Conservation (phyloP, 2,888 invertebrate species). For the Amphipyra tragopoginis region DNA sequence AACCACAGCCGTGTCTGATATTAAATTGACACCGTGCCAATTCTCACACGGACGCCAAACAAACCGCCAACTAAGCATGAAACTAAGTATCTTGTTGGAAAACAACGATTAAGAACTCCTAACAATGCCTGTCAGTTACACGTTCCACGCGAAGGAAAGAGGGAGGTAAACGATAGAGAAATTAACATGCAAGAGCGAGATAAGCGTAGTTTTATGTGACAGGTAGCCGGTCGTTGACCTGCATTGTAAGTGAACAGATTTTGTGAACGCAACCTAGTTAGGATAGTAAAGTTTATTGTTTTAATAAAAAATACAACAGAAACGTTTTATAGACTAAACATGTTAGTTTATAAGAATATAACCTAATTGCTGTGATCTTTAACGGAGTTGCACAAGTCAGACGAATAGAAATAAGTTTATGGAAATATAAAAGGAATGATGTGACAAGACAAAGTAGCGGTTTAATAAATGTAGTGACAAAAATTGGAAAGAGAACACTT, state of each 20-base stretch:
- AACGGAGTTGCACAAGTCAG: background rate
- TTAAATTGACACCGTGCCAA: constrained; percentile 55
- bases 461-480: too few species aligned
- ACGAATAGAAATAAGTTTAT: constrained; percentile 2
- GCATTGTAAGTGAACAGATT: constrained; percentile 57
- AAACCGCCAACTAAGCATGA: constrained; percentile 53
- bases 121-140: constrained; percentile 66
- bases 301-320: constrained; percentile 45
- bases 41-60: constrained; percentile 37
- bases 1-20: constrained; percentile 24
- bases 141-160: constrained; percentile 53
- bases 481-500: too few species aligned
- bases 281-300: constrained; percentile 49
- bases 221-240: constrained; percentile 69
- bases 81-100: constrained; percentile 65
- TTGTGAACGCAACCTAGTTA: constrained; percentile 49
- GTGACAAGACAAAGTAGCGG: too few species aligned
- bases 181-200: constrained; percentile 47
- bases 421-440: constrained; percentile 2
- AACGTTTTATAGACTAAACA: constrained; percentile 47
- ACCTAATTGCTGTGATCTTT: constrained; percentile 37
- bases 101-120: constrained; percentile 64
- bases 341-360: constrained; percentile 22
- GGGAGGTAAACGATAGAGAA: constrained; percentile 51
- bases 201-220: constrained; percentile 61